These are phyloP conservation scores for Drosophila paranaensis DNA, from an alignment of 2,888 invertebrate genomes.

Conservation along the genomic window DNA sequence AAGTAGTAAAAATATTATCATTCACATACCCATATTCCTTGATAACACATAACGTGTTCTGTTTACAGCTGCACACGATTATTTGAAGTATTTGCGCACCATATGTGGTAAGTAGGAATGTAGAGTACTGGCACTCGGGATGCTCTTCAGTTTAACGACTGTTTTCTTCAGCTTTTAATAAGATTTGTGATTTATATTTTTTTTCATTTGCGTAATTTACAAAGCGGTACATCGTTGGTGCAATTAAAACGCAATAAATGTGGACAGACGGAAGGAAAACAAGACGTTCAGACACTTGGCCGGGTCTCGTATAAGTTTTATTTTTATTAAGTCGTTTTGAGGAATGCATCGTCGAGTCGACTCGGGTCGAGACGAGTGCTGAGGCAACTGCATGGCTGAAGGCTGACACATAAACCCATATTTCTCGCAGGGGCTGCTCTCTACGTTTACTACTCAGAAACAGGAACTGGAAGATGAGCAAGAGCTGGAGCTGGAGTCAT, in stretches of 20 bases:
- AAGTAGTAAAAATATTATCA: neutral
- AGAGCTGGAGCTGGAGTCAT: constrained; percentile 32
- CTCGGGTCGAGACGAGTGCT: constrained; percentile 44
- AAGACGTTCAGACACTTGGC: constrained; percentile 37
- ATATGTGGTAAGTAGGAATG: constrained; percentile 36
- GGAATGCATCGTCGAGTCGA: constrained; percentile 48
- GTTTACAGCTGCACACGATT: constrained; percentile 22
- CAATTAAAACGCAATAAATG: constrained; percentile 80
- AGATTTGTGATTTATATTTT: constrained; percentile 62
- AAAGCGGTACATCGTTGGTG: constrained; percentile 74
- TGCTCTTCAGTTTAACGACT: constrained; percentile 32
- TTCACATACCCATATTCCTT: neutral
- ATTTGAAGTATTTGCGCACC: neutral
- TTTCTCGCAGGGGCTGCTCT: constrained; percentile 32
- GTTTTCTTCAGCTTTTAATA: constrained; percentile 37
- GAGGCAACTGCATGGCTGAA: constrained; percentile 13
- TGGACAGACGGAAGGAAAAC: constrained; percentile 25
- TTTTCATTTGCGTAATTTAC: constrained; percentile 66
- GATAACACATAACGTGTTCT: constrained; percentile 8
- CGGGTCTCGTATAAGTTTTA: constrained; percentile 73
- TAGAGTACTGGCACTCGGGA: constrained; percentile 11
- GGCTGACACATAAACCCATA: constrained; percentile 66
- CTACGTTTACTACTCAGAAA: constrained; percentile 1
- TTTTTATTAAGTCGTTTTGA: constrained; percentile 77
- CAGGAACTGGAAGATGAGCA: neutral